Evolutionary conservation across 2,797 vertebrate genomes (phyloP).

Genomic region (Manis crassicaudata): DNA sequence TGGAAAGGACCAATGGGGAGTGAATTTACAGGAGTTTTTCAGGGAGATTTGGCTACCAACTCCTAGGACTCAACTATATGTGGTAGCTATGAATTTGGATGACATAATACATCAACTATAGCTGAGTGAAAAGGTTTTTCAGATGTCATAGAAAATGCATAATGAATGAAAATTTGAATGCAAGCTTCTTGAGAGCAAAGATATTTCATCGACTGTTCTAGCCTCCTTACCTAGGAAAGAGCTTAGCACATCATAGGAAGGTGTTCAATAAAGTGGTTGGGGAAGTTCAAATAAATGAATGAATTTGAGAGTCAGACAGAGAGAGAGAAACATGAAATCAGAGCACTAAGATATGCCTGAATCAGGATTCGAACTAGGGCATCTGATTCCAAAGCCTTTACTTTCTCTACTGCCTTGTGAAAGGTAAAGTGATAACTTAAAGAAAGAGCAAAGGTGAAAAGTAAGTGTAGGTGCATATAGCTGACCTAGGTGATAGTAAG

Average conservation of each 20-base stretch:
- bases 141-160: background rate
- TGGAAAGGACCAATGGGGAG: background rate
- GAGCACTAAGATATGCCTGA: background rate
- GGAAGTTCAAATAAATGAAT: background rate
- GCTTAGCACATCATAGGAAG: background rate
- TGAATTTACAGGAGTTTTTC: background rate
- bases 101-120: background rate
- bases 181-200: background rate
- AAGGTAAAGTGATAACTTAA: background rate
- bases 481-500: background rate
- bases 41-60: background rate
- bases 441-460: background rate
- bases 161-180: background rate
- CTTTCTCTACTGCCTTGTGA: background rate
- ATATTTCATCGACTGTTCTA: background rate
- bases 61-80: background rate
- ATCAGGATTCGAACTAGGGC: background rate
- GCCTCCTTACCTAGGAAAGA: background rate
- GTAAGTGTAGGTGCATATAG: background rate
- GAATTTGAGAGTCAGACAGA: background rate
- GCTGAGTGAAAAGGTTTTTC: background rate
- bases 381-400: background rate
- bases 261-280: background rate
- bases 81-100: background rate
- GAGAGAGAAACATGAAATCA: background rate